These are phyloP conservation scores for Tupaia chinensis DNA, from an alignment of 2,113 vertebrate genomes.

Conservation along the genomic window DNA sequence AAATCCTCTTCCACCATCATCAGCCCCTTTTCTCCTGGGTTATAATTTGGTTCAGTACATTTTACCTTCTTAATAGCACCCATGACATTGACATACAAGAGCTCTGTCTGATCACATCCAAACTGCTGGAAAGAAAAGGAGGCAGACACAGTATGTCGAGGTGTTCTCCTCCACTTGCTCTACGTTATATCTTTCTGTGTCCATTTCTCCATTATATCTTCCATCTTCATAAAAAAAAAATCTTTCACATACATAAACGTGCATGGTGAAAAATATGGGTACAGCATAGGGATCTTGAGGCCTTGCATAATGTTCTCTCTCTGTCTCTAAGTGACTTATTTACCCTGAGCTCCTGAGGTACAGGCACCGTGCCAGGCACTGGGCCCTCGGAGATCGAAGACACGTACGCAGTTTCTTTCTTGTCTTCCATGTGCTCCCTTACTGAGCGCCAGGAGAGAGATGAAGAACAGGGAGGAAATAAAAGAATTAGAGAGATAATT, in stretches of 20 bases:
- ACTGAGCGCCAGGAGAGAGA: background rate
- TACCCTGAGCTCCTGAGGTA: background rate
- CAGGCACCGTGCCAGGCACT: rapidly evolving
- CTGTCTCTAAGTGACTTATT: background rate
- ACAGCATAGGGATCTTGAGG: background rate
- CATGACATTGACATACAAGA: background rate
- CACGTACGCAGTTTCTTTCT: background rate
- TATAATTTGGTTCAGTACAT: background rate
- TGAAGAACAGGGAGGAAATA: background rate
- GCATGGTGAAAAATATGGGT: background rate
- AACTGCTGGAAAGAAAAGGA: background rate
- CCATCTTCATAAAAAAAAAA: background rate
- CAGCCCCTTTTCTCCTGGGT: background rate
- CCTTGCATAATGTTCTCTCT: rapidly evolving
- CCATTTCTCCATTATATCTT: background rate
- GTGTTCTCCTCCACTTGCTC: background rate
- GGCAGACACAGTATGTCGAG: background rate
- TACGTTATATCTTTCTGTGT: background rate
- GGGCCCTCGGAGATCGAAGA: background rate
- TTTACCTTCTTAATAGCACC: background rate
- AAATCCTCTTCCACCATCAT: background rate
- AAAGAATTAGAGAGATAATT: background rate
- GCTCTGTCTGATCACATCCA: background rate
- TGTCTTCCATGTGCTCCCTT: background rate
- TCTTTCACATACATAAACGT: background rate